Base-by-base conservation (phyloP, 2,797 vertebrate species). In the Brachymystax lenok region DNA sequence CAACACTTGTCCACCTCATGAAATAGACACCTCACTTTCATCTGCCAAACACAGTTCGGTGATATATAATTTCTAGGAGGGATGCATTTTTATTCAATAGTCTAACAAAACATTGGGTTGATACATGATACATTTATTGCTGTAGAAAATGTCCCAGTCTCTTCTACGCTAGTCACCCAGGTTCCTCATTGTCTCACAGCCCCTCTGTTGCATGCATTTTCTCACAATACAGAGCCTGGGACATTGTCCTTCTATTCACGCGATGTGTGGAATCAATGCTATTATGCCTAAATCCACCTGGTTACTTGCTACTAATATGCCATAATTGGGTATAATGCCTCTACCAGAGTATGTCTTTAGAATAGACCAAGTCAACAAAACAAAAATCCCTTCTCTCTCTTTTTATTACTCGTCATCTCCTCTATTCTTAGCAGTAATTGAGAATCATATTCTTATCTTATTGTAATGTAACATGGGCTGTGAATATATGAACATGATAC, bases 401-500 rank as follows among this genome's bases (percentile, higher is more conserved):
- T 69, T 69, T 21, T 3, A 30, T 69, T 40, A 19, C 35, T n/a
- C 27, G 1, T 68, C 17, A 13, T 35, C 30, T 69, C 30, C 27
- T 35, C 76, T 82, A 63, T 82, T 73, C 64, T 68, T 33, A 50
- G 74, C 28, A 28, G 17, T 50, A 66, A 4, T 54, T 30, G 13
- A 50, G 10, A 2, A 13, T 24, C 74, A 64, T 40, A 33, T 71
- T 73, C 51, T 73, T 33, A 54, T 70, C 24, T 59, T n/a, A 19
- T 59, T 59, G 56, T 59, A 30, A 8, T 16, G 8, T 27, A 51
- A n/a, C 4, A 21, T 28, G 10, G 76, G 63, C 50, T 71, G 51
- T 40, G 27, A 79, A 24, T 50, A 10, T 17, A 64, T 13, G 46
- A 70, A 85, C 77, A 80, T 78, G 72, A 78, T 85, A 83, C 71